Evolutionary conservation across 2,888 invertebrate genomes (phyloP).

Genomic region (Lepidocyrtoides sp.): DNA sequence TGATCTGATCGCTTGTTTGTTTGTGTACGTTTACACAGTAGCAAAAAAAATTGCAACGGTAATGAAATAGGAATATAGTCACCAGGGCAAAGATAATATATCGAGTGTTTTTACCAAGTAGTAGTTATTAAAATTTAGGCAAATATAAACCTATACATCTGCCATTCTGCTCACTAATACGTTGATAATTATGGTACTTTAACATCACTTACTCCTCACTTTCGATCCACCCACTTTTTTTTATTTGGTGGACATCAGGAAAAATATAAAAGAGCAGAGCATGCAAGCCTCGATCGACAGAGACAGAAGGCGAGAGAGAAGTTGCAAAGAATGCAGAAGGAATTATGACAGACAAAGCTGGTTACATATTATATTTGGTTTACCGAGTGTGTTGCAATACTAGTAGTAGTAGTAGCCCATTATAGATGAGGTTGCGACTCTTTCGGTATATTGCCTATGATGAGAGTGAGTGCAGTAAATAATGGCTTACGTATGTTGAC

Average conservation of each 20-base stretch:
- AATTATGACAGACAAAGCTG: neutral
- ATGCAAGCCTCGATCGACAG: too few relatives aligned
- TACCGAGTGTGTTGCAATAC: neutral
- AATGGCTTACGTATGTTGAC: neutral
- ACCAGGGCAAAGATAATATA: too few relatives aligned
- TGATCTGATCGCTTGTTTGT: neutral
- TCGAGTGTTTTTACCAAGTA: neutral
- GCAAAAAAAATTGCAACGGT: neutral
- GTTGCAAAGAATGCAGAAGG: neutral
- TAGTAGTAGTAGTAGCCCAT: too few relatives aligned
- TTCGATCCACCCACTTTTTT: neutral
- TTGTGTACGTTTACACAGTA: neutral
- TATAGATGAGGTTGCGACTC: neutral
- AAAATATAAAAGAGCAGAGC: constrained; percentile 19
- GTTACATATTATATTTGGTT: neutral
- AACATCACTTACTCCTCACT: neutral
- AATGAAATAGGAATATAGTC: too few relatives aligned
- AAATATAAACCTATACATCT: neutral
- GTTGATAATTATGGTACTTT: neutral
- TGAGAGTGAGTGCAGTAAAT: neutral
- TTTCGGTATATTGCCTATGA: too few relatives aligned
- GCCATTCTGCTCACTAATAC: neutral
- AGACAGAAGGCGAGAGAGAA: neutral
- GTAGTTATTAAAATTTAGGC: too few relatives aligned
- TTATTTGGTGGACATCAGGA: neutral